Base-by-base conservation (phyloP, 2,113 vertebrate genomes). In the Sturnus vulgaris region DNA sequence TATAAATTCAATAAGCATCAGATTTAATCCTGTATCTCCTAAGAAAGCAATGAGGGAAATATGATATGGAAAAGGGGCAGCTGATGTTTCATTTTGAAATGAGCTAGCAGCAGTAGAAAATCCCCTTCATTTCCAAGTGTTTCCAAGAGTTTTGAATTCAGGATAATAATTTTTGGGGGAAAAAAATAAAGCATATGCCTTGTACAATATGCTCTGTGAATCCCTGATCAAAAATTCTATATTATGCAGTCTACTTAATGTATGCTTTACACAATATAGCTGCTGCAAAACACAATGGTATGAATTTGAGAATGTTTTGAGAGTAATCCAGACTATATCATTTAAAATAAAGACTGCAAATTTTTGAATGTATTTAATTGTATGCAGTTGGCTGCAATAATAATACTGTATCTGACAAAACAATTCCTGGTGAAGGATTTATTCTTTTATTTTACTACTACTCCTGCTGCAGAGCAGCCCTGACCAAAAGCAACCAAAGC, bases 81-180 rank as follows among this genome's bases (percentile, higher is more conserved):
- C 31, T 79, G 83, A 42, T 7, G 1, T 89, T 91, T 87, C 35
- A 59, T 87, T 93, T 86, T 86, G 55, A 93, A 92, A 93, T 82
- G 64, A 84, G 8, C 57, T 93, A 78, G 46, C 44, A 84, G 47
- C 63, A 90, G 22, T 84, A 92, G 80, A 88, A 93, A 93, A 86
- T 68, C 57, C 39, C 33, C 57, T 90, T 89, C 22, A 87, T 91
- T 56, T 88, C 56, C 55, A 86, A 96, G 42, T 60, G 50, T 92
- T 92, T 96, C 60, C 76, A 83, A 88, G 76, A 94, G 64, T 81
- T 95, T 88, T 90, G 50, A 86, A 81, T 95, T 64, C 84, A 92
- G 31, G 37, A 88, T 64, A 86, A 88, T 75, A 7, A 19, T 78
- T 88, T 37, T n/a, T 77, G 6, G 3, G 15, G 14, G 16, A 5